Evolutionary conservation across 2,797 vertebrate genomes (phyloP).

Genomic region (Sitta carolinensis): DNA sequence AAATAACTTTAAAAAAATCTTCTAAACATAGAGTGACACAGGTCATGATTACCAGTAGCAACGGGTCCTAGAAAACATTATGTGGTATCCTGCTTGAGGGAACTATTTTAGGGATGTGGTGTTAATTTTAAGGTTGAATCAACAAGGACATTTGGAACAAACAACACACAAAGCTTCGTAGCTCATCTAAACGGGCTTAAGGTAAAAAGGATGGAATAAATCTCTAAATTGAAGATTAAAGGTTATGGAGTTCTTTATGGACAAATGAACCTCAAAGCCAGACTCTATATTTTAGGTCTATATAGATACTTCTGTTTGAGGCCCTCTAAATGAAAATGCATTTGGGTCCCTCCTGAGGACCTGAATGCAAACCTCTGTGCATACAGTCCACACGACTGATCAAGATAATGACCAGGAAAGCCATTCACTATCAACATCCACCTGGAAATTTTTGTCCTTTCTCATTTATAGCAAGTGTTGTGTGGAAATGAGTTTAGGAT

Average conservation of each 20-base stretch:
- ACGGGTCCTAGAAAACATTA: neutral
- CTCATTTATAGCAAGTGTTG: neutral
- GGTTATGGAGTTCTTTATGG: neutral
- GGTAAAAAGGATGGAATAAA: neutral
- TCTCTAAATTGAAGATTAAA: neutral
- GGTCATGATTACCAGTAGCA: neutral
- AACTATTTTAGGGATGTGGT: neutral
- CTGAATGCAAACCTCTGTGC: neutral
- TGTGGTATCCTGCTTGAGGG: neutral
- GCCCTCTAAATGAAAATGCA: neutral
- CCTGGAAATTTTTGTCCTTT: neutral
- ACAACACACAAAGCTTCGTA: neutral
- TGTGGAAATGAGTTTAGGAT: neutral
- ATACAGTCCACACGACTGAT: accelerated
- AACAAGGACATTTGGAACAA: neutral
- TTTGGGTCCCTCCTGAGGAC: neutral
- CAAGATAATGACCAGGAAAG: neutral
- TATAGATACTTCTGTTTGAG: neutral
- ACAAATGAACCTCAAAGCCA: neutral
- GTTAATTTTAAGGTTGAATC: neutral
- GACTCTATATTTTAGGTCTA: neutral
- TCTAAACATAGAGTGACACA: neutral
- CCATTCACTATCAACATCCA: neutral
- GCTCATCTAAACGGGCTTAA: neutral
- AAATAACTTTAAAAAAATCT: neutral